Evolutionary conservation across 2,797 vertebrate genomes (phyloP).

Genomic region (Aplochiton taeniatus): DNA sequence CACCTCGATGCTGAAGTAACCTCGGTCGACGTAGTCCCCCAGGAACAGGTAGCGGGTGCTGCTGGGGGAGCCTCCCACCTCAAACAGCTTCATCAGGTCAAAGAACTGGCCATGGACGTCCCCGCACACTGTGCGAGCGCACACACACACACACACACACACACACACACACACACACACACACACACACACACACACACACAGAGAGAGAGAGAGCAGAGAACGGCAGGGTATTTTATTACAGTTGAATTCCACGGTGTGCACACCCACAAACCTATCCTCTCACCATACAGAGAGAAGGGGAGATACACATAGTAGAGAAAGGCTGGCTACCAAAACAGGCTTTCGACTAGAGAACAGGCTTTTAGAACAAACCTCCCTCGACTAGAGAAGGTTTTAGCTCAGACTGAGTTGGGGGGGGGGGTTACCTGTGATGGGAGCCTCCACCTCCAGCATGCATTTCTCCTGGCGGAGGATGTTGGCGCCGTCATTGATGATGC

Average conservation of each 20-base stretch:
- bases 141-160: constrained; percentile 28
- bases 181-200: too few relatives aligned
- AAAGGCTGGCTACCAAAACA: too few relatives aligned
- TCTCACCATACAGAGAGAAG: too few relatives aligned
- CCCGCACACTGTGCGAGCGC: constrained; percentile 86
- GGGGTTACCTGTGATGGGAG: constrained; percentile 89
- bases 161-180: neutral
- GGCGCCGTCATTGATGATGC: constrained; percentile 93
- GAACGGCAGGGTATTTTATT: neutral
- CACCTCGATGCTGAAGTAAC: constrained; percentile 99
- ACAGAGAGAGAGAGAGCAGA: neutral
- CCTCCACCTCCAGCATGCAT: constrained; percentile 96
- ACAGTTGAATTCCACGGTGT: too few relatives aligned
- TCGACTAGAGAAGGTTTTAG: neutral
- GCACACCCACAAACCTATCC: too few relatives aligned
- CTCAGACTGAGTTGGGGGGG: constrained; percentile 1
- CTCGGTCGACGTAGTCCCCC: constrained; percentile 98
- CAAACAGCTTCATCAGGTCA: constrained; percentile 98
- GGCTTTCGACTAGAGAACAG: too few relatives aligned
- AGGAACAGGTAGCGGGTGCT: constrained; percentile 96
- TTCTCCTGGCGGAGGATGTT: constrained; percentile 91
- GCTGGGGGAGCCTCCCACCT: constrained; percentile 92
- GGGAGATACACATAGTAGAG: too few relatives aligned
- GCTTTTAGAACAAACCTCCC: too few relatives aligned
- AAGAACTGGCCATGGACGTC: constrained; percentile 98